Base-by-base conservation (phyloP, 2,797 vertebrate genomes). In the Hirundo rustica region DNA sequence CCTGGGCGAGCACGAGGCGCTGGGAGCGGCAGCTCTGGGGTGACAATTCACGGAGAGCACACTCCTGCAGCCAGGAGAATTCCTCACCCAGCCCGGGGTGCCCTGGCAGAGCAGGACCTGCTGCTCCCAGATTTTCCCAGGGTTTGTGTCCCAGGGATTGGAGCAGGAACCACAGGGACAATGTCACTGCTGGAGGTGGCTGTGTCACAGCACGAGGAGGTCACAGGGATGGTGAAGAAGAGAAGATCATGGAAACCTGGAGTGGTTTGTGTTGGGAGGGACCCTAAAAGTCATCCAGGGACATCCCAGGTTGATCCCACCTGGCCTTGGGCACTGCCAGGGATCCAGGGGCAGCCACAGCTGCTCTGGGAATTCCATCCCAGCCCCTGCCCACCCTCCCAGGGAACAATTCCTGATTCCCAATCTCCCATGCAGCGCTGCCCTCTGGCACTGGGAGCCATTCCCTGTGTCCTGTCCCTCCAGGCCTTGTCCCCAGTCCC, bases 71-170 rank as follows among this genome's bases (percentile, higher is more conserved):
- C 64, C 32, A 4, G 30, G 50, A 87, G 62, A 3, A 0, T 7
- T 87, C 91, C 80, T 74, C 83, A 86, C n/a, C 91, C 83, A n/a
- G 88, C 62, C 76, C 84, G 60, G 85, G 89, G 47, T 44, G 58
- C 38, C 67, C 58, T 51, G 77, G 67, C 81, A 20, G 16, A 16
- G 81, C 88, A 66, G 94, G 81, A 65, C 21, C 81, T 38, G 90
- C 72, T 88, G 57, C 62, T 55, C 84, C 64, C 60, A 54, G 60
- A 83, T 80, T 55, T 21, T n/a, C 72, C 18, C 14, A 2, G 26
- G 10, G 42, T 45, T 47, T 22, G 44, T 85, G 76, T 64, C 76
- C 64, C 67, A 34, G n/a, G 42, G 40, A 27, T 7, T 45, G 72
- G 32, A 11, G 11, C 60, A 36, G 45, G 60, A 78, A 14, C 8